Evolutionary conservation across 2,797 vertebrate genomes (phyloP).

Genomic region (Sternotherus odoratus): DNA sequence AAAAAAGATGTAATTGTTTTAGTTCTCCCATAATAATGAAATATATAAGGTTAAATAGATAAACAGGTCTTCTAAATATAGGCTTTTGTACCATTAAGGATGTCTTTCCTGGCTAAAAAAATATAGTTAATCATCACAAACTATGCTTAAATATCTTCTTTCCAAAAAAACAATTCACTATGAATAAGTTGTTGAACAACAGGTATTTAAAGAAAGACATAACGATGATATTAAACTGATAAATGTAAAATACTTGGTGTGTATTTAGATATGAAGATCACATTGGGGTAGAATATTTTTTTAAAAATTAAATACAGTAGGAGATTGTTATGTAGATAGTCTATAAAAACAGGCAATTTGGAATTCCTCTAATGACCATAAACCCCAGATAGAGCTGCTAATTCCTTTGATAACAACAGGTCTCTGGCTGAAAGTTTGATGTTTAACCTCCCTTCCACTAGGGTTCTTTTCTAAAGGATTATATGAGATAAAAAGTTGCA

Average conservation of each 20-base stretch:
- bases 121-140: constrained; percentile 53
- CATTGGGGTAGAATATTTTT: constrained; percentile 79
- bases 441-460: constrained; percentile 69
- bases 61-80: constrained; percentile 73
- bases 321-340: constrained; percentile 76
- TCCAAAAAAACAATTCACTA: constrained; percentile 42
- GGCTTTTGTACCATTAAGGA: constrained; percentile 63
- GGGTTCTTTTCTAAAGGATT: constrained; percentile 77
- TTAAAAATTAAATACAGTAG: constrained; percentile 77
- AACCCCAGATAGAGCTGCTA: constrained; percentile 75
- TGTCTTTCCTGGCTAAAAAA: constrained; percentile 57
- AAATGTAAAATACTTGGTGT: constrained; percentile 77
- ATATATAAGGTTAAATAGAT: constrained; percentile 64
- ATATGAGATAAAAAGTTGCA: constrained; percentile 77
- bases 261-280: constrained; percentile 77
- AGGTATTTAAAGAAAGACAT: constrained; percentile 76
- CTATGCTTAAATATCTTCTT: constrained; percentile 70
- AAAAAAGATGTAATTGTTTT: constrained; percentile 43
- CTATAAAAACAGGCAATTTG: constrained; percentile 79
- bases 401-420: constrained; percentile 77
- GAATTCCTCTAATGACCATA: constrained; percentile 79
- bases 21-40: constrained; percentile 57
- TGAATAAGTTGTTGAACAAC: constrained; percentile 75
- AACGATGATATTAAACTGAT: constrained; percentile 76
- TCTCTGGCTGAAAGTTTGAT: constrained; percentile 79